Percentiles rank a stretch among this genome's conserved stretches.
Conservation (phyloP, 2,113 vertebrate species). For the Gallinago media region DNA sequence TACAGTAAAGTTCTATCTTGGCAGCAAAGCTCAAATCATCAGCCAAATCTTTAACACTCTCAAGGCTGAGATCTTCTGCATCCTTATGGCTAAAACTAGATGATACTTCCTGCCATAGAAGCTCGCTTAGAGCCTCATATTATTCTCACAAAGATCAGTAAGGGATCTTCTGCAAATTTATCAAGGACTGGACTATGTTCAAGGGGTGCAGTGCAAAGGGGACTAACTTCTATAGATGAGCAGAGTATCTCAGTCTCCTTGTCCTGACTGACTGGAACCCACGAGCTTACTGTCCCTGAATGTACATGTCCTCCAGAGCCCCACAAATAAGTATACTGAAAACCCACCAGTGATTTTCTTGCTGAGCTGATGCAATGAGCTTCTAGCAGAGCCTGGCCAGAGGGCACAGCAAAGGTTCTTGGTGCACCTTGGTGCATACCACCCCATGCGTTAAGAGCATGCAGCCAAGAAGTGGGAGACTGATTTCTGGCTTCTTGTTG, state of each 20-base stretch:
- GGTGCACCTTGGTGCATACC: no score
- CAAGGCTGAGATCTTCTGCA: neutral
- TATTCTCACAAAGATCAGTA: neutral
- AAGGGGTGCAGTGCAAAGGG: neutral
- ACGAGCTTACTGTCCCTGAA: neutral
- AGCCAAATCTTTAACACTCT: neutral
- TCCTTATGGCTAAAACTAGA: conserved; percentile 11
- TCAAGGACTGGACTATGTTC: neutral
- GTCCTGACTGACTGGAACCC: neutral
- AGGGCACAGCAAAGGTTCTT: neutral
- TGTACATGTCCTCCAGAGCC: neutral
- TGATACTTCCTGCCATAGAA: neutral
- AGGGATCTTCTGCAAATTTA: neutral
- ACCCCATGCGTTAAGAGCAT: rapidly evolving
- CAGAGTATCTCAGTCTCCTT: neutral
- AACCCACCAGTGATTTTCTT: neutral
- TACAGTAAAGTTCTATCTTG: conserved; percentile 16
- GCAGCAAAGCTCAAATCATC: conserved; percentile 12
- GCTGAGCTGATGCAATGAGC: neutral
- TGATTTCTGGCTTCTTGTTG: neutral
- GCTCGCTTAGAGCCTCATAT: neutral
- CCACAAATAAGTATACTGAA: neutral
- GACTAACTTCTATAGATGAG: neutral
- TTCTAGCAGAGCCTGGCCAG: neutral
- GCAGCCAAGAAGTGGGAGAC: neutral